Evolutionary conservation across 2,797 vertebrate species (phyloP).

Genomic region (Pipistrellus pygmaeus): DNA sequence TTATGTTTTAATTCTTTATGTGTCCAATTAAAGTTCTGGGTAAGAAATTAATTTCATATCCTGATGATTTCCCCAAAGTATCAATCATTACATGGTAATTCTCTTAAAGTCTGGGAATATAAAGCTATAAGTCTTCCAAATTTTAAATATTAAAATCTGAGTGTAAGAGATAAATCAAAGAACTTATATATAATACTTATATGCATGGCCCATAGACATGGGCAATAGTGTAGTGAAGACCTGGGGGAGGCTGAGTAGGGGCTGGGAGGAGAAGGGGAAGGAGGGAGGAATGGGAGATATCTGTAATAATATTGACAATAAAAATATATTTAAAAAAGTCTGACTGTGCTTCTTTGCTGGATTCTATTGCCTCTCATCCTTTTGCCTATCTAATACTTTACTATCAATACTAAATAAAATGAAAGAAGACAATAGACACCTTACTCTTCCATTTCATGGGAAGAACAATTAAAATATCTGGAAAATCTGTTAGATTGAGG

Average conservation of each 20-base stretch:
- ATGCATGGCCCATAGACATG: too few species aligned
- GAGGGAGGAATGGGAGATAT: too few species aligned
- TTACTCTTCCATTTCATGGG: background rate
- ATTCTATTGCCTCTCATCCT: conserved; percentile 55
- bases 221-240: too few species aligned
- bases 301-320: too few species aligned
- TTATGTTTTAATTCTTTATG: conserved; percentile 76
- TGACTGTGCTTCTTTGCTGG: conserved; percentile 63
- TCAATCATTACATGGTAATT: conserved; percentile 68
- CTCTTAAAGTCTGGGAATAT: conserved; percentile 73
- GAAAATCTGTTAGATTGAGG: conserved; percentile 18
- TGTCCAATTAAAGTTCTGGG: conserved; percentile 74
- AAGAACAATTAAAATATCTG: conserved; percentile 42
- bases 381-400: conserved; percentile 28
- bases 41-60: conserved; percentile 79
- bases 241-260: too few species aligned
- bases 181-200: too few species aligned
- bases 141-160: conserved; percentile 75
- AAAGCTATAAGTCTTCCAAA: conserved; percentile 54
- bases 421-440: background rate
- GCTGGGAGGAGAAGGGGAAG: too few species aligned
- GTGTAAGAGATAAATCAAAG: conserved; percentile 20
- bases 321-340: conserved; percentile 1
- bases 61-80: conserved; percentile 73
- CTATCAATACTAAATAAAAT: conserved; percentile 63